These are phyloP conservation scores for Serrognathus titanus DNA, from an alignment of 2,888 invertebrate species.

Conservation along the genomic window DNA sequence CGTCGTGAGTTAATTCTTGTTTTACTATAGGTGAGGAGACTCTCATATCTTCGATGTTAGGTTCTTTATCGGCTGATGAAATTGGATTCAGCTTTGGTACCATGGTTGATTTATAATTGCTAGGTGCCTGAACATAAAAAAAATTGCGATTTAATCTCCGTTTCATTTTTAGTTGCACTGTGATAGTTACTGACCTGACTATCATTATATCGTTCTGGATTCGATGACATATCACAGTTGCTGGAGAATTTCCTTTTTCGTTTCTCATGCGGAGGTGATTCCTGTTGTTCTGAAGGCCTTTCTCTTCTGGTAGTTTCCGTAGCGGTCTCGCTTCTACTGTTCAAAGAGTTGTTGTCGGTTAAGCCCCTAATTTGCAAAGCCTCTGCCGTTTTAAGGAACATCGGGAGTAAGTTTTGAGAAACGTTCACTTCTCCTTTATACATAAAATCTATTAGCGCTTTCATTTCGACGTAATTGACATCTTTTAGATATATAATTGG, in stretches of 20 bases:
- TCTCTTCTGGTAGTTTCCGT: conserved; percentile 29
- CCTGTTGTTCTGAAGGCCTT: conserved; percentile 28
- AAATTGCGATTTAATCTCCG: neutral
- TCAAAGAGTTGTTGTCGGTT: conserved; percentile 75
- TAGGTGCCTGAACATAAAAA: conserved; percentile 53
- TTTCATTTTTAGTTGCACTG: neutral
- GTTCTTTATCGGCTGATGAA: conserved; percentile 52
- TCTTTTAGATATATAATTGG: conserved; percentile 91
- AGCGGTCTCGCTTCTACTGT: conserved; percentile 42
- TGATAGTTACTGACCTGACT: conserved; percentile 56
- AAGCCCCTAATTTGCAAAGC: conserved; percentile 86
- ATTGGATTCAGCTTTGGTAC: conserved; percentile 65
- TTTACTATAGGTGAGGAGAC: conserved; percentile 57
- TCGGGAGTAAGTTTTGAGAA: conserved; percentile 85
- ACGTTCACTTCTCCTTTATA: conserved; percentile 80
- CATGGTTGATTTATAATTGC: conserved; percentile 62
- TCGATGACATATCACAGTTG: conserved; percentile 64
- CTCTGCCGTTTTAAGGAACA: conserved; percentile 89
- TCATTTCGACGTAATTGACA: conserved; percentile 86
- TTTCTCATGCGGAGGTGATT: conserved; percentile 54
- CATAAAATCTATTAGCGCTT: conserved; percentile 88
- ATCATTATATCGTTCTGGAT: conserved; percentile 64
- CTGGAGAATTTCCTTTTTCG: conserved; percentile 64
- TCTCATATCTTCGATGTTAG: conserved; percentile 54
- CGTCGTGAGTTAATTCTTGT: conserved; percentile 58